Base-by-base conservation (phyloP, 2,888 invertebrate genomes). In the Ischnura elegans region DNA sequence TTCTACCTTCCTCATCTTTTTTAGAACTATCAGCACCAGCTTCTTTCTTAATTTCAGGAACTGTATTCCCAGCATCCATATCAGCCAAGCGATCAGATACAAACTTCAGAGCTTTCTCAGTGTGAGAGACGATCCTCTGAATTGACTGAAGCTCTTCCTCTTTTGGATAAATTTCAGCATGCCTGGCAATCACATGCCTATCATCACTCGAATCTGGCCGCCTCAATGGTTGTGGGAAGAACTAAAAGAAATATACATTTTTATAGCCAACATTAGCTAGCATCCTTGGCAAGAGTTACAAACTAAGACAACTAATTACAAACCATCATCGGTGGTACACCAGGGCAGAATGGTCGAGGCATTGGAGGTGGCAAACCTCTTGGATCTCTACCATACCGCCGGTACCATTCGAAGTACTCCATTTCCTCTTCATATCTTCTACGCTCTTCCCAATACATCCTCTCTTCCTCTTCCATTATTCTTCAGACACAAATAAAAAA, bases 171-270 rank as follows among this genome's bases (percentile, higher is more conserved):
- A 99, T 99, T 94, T 98, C 98, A 0, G 98, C 98, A 96, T 99
- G 99, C 95, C 98, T 98, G 93, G 98, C 98, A 96, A 99, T 97
- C 94, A 99, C 98, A 96, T 99, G 99, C 19, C 99, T 97, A 96
- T 99, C 99, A 96, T 99, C 99, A 36, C 98, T 98, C n/a, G 98
- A 98, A 96, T 99, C 99, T 0, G 98, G 98, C 93, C 98, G 97
- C 43, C 99, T 97, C 95, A 96, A 96, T 61, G 97, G 97, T 25
- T 97, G 97, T 94, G 95, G 95, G 94, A 95, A 95, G 93, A 95
- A 95, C 94, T 94, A 94, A 43, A 87, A 51, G 47, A 29, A 87
- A 29, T 0, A 87, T 25, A 4, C 19, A 51, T 87, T 36, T 29
- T 36, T 61, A 6, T 85, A 93, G 46, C n/a, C 8, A 2, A 6